Conservation (phyloP, 1,140 invertebrate species). For the Hirudo medicinalis region DNA sequence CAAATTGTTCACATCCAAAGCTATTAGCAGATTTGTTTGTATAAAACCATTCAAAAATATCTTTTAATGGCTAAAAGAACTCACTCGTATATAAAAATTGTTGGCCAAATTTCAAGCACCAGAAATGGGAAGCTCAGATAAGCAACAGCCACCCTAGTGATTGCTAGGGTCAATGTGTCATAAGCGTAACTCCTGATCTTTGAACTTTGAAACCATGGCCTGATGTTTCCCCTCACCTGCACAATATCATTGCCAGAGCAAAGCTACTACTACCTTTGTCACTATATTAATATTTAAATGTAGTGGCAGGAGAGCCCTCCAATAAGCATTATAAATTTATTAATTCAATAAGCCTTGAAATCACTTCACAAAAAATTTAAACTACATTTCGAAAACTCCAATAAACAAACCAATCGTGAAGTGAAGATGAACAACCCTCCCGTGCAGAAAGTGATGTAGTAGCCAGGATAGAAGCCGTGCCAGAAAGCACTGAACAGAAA, state of each 20-base stretch:
- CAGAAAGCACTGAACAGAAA: constrained; percentile 80
- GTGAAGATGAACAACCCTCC: constrained; percentile 74
- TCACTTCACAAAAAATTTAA: background rate
- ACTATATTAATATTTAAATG: background rate
- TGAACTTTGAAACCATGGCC: constrained; percentile 60
- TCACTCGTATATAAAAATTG: constrained; percentile 52
- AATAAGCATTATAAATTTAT: background rate
- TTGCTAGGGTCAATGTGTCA: constrained; percentile 46
- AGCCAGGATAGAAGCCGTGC: constrained; percentile 93
- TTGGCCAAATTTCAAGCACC: constrained; percentile 62
- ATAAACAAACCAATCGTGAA: constrained; percentile 55
- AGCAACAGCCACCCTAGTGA: constrained; percentile 65
- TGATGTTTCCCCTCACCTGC: constrained; percentile 56
- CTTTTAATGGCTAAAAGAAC: background rate
- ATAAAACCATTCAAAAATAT: too few species aligned
- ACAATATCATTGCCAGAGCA: background rate
- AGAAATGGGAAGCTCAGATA: constrained; percentile 80
- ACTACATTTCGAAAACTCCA: constrained; percentile 5
- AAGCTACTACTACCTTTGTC: background rate
- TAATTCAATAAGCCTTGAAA: background rate
- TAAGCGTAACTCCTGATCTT: constrained; percentile 25
- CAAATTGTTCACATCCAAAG: too few species aligned
- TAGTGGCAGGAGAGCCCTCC: background rate
- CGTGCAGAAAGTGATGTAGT: constrained; percentile 83
- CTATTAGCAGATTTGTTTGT: too few species aligned